Percentiles rank a stretch among this genome's conserved stretches.
These are phyloP conservation scores for Anguilla pacifica DNA, from an alignment of 2,797 vertebrate genomes.

Conservation along the genomic window DNA sequence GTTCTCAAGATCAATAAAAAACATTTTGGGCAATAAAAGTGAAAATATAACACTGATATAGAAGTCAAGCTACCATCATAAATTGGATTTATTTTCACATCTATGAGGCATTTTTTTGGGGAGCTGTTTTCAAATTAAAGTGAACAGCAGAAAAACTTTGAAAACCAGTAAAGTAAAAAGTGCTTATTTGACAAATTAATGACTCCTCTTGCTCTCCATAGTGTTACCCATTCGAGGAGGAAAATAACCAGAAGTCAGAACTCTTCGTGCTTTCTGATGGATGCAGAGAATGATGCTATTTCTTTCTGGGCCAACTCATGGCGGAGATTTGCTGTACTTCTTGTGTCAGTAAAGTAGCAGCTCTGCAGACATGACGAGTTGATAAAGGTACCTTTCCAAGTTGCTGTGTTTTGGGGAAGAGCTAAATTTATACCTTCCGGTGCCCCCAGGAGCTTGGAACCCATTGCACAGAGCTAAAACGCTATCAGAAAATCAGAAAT, in stretches of 20 bases:
- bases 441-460: not conserved
- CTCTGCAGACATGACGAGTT: not conserved
- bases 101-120: too few species aligned
- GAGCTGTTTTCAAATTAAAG: too few species aligned
- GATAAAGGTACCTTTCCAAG: not conserved
- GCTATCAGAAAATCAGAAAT: slow-evolving; percentile 6
- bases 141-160: too few species aligned
- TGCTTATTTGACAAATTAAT: not conserved
- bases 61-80: too few species aligned
- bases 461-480: not conserved
- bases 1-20: too few species aligned
- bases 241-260: not conserved
- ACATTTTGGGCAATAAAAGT: too few species aligned
- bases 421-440: not conserved
- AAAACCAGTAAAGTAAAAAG: too few species aligned
- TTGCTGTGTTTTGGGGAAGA: not conserved
- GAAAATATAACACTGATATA: too few species aligned
- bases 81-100: too few species aligned
- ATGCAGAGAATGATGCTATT: not conserved
- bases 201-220: not conserved
- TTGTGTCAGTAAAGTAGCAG: not conserved
- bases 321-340: not conserved
- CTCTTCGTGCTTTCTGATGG: not conserved
- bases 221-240: not conserved
- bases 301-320: not conserved